Base-by-base conservation (phyloP, 2,797 vertebrate genomes). In the Vultur gryphus region DNA sequence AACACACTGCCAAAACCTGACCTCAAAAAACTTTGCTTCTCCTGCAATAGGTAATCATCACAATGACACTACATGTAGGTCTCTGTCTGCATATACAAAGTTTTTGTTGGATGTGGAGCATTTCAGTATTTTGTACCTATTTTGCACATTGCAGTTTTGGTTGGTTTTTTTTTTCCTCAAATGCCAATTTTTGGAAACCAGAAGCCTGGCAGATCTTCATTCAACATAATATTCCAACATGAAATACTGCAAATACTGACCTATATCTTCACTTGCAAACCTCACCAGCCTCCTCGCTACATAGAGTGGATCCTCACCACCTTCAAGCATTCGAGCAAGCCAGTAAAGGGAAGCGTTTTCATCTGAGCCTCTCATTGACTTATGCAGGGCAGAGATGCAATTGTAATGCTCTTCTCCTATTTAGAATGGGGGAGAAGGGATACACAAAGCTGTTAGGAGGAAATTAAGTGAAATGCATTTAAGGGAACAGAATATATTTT, bases 271-370 rank as follows among this genome's bases (percentile, higher is more conserved):
- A 39, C 99, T 99, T 92, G 99, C 99, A 80, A 99, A 99, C 87
- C 99, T 98, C 90, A 99, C 98, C 83, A 99, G 98, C 76, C 99
- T 98, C 90, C 99, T 98, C 5, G 99, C 99, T 90, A 99, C 99
- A 8, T 99, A 99, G 33, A 99, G 98, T 0, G 99, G 99, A 89
- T 99, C 98, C 96, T 99, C 99, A 4, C 99, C 99, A 1, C 99
- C 99, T 97, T 99, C 99, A 41, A 99, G 99, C 99, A 99, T 99
- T 90, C 99, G 98, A 33, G 99, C 99, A 87, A 99, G 98, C 99
- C 99, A 99, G 97, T 99, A 99, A 82, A 99, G 99, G 59, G 99
- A 99, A 29, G 99, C 99, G 0, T 99, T 99, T 95, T 98, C 98
- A 81, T 99, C 98, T 0, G 99, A 99, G 93, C 99, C 99, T 87